These are phyloP conservation scores for Oryzias sinensis DNA, from an alignment of 2,797 vertebrate species.

Conservation along the genomic window DNA sequence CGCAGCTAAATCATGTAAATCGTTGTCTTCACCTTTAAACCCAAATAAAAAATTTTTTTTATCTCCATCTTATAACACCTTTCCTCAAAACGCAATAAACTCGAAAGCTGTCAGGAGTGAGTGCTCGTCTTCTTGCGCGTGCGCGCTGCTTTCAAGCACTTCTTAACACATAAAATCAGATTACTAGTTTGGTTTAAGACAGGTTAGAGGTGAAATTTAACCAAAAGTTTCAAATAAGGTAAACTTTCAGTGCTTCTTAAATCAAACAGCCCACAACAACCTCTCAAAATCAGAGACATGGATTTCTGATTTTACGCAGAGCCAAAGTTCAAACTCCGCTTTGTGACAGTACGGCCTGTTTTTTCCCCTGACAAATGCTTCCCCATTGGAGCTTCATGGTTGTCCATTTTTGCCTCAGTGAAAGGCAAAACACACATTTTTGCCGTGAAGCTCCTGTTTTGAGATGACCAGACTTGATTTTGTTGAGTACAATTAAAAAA, in stretches of 20 bases:
- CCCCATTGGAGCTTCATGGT: slow-evolving; percentile 25
- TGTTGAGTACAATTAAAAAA: too few relatives aligned
- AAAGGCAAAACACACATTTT: slow-evolving; percentile 12
- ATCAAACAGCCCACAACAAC: neutral
- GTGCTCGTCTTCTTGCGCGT: slow-evolving; percentile 4
- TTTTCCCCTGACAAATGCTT: slow-evolving; percentile 13
- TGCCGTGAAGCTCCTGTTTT: neutral
- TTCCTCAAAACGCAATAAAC: neutral
- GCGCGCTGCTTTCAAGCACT: neutral
- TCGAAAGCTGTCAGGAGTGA: neutral
- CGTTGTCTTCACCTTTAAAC: slow-evolving; percentile 11
- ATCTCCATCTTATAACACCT: too few relatives aligned
- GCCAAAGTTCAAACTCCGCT: slow-evolving; percentile 32
- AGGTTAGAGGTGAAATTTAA: neutral
- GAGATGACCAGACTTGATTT: neutral
- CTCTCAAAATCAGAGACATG: neutral
- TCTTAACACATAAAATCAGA: neutral
- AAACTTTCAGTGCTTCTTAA: neutral
- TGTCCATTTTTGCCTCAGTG: neutral
- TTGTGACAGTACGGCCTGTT: neutral
- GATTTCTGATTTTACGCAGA: neutral
- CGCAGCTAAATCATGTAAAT: slow-evolving; percentile 34
- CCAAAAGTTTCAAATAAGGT: neutral
- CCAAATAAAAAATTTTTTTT: neutral
- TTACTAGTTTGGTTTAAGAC: neutral